Evolutionary conservation across 2,797 vertebrate species (phyloP), one percentile per base, ranked within the genome.

Genomic region (Phoxinus dragarum): DNA sequence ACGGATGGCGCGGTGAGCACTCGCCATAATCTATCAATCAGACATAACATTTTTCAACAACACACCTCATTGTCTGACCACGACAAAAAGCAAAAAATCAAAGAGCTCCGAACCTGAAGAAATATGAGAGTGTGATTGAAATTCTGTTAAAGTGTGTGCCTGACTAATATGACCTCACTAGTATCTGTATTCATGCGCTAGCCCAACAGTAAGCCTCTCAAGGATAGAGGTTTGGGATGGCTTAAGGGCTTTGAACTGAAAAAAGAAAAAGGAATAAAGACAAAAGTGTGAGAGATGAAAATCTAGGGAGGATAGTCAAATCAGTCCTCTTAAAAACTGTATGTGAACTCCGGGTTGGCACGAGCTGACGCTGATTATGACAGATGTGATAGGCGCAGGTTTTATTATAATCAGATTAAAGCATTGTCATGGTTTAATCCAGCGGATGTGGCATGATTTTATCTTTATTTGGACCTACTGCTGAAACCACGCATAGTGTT

Each of bases 141-240:
- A 86, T 88, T 90, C 85, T 54, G 81, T 88, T 88, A 78, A 84
- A 73, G 87, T 86, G 73, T 79, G 49, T 82, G 83, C 71, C 66
- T 78, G 74, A 16, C 67, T 88, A 82, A 86, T 82, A 80, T 86
- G 59, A 82, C 85, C 87, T 89, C 56, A 76, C 64, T 52, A 64
- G 74, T 84, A 87, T 90, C 84, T 84, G 88, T 90, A 88, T 90
- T 89, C 88, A 88, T 88, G 72, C 71, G n/a, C 86, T 52, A 86
- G 79, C 78, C 84, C 86, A 80, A 87, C 66, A 49, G 68, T 89
- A 89, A 91, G 89, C 88, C 87, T 87, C 85, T 80, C 66, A 88
- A 87, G 81, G 85, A 89, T 88, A 61, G 86, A 86, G 84, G 85
- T 88, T 85, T 77, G 84, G 83, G 44, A 87, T 89, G 88, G 89